Evolutionary conservation across 1,140 invertebrate genomes (phyloP).

Genomic region (Cryptotermes secundus): DNA sequence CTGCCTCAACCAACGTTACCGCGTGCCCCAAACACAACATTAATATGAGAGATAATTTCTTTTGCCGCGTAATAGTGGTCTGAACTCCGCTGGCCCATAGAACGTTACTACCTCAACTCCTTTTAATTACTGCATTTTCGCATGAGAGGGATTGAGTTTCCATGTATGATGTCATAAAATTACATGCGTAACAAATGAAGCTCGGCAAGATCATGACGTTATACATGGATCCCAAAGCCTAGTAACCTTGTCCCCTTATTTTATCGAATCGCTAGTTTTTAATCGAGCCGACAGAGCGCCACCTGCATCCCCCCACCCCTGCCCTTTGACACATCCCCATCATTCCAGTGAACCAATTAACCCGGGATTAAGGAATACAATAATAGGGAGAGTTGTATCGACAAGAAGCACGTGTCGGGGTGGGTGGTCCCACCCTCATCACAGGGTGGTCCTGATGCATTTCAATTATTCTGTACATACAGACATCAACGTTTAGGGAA

Average conservation of each 20-base stretch:
- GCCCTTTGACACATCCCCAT: too few species aligned
- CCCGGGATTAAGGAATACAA: conserved; percentile 3
- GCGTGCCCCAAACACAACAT: too few species aligned
- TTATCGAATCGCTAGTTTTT: background rate
- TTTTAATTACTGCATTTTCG: background rate
- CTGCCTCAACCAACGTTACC: too few species aligned
- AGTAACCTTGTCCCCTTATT: background rate
- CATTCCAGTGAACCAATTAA: conserved; percentile 10
- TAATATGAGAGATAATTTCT: too few species aligned
- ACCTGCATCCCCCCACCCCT: background rate
- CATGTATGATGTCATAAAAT: background rate
- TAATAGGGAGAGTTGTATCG: background rate
- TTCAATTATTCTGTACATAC: background rate
- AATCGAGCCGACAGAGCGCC: too few species aligned
- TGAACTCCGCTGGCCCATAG: too few species aligned
- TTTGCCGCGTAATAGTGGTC: too few species aligned
- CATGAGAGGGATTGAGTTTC: background rate
- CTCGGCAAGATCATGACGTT: background rate
- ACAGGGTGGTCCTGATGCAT: background rate
- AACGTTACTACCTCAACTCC: background rate
- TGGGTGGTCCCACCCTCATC: background rate
- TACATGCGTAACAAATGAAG: background rate
- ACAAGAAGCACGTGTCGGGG: background rate
- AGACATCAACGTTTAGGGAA: too few species aligned
- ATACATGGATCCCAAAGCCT: background rate